Percentiles rank a stretch among this genome's conserved stretches.
These are phyloP conservation scores for Cacoxenus indagator DNA, from an alignment of 2,888 invertebrate genomes.

Conservation along the genomic window DNA sequence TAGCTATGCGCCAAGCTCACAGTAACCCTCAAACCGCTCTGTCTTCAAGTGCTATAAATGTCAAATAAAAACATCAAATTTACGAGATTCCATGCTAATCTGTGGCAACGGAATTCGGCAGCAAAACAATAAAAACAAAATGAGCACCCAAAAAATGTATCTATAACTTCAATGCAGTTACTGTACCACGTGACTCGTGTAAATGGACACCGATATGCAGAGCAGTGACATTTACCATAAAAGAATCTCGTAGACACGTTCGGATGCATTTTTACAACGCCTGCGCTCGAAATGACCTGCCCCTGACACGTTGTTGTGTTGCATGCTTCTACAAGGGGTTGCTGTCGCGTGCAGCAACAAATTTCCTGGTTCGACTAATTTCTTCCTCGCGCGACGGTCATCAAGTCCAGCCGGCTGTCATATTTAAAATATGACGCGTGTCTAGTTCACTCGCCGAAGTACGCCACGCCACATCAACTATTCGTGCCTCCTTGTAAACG, in stretches of 20 bases:
- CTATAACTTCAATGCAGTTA: background rate
- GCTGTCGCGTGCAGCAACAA: slow-evolving; percentile 1
- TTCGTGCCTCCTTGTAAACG: background rate
- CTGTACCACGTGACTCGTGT: slow-evolving; percentile 17
- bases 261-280: background rate
- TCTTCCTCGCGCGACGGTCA: slow-evolving; percentile 29
- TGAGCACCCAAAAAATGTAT: background rate
- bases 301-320: too few species aligned
- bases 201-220: background rate
- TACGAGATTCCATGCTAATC: slow-evolving; percentile 52
- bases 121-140: slow-evolving; percentile 26
- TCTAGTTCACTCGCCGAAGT: slow-evolving; percentile 38
- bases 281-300: too few species aligned
- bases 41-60: slow-evolving; percentile 56
- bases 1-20: background rate
- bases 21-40: slow-evolving; percentile 25
- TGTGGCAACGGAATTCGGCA: slow-evolving; percentile 43
- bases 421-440: slow-evolving; percentile 64
- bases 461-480: background rate
- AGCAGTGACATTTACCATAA: too few species aligned
- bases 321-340: slow-evolving; percentile 10
- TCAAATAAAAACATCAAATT: slow-evolving; percentile 63
- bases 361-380: slow-evolving; percentile 1
- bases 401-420: slow-evolving; percentile 50
- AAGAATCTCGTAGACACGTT: too few species aligned